These are phyloP conservation scores for Microhierax caerulescens DNA, from an alignment of 2,797 vertebrate genomes.

Conservation along the genomic window DNA sequence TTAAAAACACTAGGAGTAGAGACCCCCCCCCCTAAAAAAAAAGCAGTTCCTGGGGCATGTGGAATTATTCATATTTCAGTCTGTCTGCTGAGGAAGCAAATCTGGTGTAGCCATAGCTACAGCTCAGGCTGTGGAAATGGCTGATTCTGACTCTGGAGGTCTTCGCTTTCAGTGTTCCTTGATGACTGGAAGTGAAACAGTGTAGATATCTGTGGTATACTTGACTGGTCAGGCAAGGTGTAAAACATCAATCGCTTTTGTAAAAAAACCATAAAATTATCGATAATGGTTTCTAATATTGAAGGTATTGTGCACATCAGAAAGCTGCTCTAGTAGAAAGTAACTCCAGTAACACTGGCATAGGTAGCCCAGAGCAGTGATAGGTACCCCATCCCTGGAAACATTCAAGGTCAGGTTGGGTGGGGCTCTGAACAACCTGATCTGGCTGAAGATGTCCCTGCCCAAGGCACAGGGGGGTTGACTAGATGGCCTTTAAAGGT, in stretches of 20 bases:
- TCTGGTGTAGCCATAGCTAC: background rate
- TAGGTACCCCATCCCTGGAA: too few species aligned
- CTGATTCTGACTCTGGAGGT: background rate
- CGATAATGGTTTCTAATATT: background rate
- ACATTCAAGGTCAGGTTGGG: background rate
- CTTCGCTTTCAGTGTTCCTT: background rate
- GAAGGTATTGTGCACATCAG: background rate
- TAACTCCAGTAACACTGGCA: background rate
- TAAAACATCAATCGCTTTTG: background rate
- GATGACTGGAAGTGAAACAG: background rate
- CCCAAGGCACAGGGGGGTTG: background rate
- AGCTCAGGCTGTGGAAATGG: background rate
- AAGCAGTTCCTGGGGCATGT: background rate
- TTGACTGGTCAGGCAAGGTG: background rate
- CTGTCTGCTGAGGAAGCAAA: background rate
- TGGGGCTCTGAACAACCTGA: accelerated
- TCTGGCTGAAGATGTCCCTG: background rate
- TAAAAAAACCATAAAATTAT: background rate
- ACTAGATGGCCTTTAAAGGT: background rate
- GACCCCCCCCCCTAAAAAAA: background rate
- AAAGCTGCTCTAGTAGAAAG: background rate
- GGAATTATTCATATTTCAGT: background rate
- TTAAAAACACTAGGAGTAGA: background rate
- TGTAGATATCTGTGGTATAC: background rate
- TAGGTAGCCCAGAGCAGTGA: background rate